Percentiles rank a stretch among this genome's conserved stretches.
phyloP scores from a whole-genome alignment of 2,797 vertebrate genomes.

The Syndactyla subalaris region DNA sequence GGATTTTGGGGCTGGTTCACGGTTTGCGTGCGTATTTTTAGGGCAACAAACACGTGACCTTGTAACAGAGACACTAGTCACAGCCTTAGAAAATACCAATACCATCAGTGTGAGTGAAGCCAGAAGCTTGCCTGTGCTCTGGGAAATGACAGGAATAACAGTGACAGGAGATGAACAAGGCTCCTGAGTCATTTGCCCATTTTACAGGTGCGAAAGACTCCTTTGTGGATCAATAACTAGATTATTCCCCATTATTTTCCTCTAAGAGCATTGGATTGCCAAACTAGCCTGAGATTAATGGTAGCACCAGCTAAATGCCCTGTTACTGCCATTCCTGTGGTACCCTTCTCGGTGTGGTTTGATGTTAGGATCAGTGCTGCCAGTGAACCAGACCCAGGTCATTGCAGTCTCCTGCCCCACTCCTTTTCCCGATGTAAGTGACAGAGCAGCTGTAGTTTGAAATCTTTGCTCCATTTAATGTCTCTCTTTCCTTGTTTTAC shows the following conservation, averaged over 20 bases:
- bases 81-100: neutral
- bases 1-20: neutral
- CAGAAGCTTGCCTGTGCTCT: neutral
- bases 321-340: neutral
- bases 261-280: neutral
- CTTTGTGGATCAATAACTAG: neutral
- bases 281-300: neutral
- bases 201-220: neutral
- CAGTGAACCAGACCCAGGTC: neutral
- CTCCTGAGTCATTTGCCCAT: neutral
- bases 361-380: neutral
- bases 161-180: neutral
- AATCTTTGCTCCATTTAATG: neutral
- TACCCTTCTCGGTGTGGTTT: neutral
- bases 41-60: neutral
- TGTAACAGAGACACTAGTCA: neutral
- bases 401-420: rapidly evolving
- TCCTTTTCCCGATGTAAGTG: neutral
- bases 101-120: neutral
- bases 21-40: neutral
- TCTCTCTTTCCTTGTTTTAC: neutral
- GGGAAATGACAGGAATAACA: neutral
- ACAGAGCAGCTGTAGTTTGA: neutral
- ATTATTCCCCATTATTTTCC: neutral
- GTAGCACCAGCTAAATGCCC: neutral